A percentile compares a stretch with the other conserved stretches of the same genome.
Conservation (phyloP, 2,888 invertebrate species). For the Cataglyphis rosenhaueri region DNA sequence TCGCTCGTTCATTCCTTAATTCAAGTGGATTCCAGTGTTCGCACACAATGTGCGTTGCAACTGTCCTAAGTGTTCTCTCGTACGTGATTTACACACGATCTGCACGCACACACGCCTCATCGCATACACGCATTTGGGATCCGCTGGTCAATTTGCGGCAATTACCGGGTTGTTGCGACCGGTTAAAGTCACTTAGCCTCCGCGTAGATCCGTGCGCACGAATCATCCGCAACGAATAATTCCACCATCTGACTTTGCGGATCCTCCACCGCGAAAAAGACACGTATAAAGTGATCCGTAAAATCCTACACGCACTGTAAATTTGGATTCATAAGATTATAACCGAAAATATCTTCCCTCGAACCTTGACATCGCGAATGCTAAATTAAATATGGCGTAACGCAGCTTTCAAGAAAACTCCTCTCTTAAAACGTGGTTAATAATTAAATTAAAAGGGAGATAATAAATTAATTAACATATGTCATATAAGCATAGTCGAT, state of each 20-base stretch:
- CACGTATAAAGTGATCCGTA: background rate
- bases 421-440: background rate
- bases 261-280: conserved; percentile 10
- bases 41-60: background rate
- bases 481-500: background rate
- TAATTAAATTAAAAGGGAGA: background rate
- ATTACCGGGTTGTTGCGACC: conserved; percentile 77
- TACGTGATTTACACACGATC: conserved; percentile 58
- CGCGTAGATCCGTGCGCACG: conserved; percentile 39
- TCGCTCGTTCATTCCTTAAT: conserved; percentile 1
- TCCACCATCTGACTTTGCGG: background rate
- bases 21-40: background rate
- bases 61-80: background rate
- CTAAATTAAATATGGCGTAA: background rate
- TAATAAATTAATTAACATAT: background rate
- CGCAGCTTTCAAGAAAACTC: background rate
- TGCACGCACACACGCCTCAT: background rate
- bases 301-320: conserved; percentile 1
- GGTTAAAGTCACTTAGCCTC: conserved; percentile 77
- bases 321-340: too few relatives aligned
- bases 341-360: background rate
- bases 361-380: background rate
- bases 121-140: conserved; percentile 64
- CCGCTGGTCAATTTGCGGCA: conserved; percentile 77
- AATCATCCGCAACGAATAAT: conserved; percentile 40